phyloP scores from a whole-genome alignment of 64 coral and sea anemone species.

The Acropora tenuis region DNA sequence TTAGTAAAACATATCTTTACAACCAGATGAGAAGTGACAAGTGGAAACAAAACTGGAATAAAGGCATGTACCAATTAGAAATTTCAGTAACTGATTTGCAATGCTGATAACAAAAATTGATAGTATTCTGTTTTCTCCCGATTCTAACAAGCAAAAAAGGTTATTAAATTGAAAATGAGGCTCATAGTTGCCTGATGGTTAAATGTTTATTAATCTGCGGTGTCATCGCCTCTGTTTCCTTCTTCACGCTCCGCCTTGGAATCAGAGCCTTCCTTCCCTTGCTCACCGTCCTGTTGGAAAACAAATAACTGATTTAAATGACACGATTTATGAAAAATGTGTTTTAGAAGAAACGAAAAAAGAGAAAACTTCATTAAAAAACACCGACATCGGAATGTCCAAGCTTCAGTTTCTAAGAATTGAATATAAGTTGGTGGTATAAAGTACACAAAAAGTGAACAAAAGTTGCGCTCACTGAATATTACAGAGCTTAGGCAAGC shows the following conservation, averaged over 20 bases:
- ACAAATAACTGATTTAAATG: neutral
- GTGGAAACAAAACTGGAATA: neutral
- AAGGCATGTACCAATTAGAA: slow-evolving; percentile 8
- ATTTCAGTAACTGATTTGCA: neutral
- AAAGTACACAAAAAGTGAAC: too few species aligned
- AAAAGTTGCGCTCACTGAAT: too few species aligned
- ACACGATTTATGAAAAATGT: too few species aligned
- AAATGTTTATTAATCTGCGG: slow-evolving; percentile 3
- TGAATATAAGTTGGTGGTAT: too few species aligned
- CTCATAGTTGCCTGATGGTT: slow-evolving; percentile 48
- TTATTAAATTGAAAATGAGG: slow-evolving; percentile 38
- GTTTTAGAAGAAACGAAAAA: too few species aligned
- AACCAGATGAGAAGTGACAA: slow-evolving; percentile 2
- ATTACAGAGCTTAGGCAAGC: too few species aligned
- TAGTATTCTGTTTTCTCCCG: neutral
- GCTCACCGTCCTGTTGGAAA: slow-evolving; percentile 32
- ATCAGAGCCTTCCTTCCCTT: slow-evolving; percentile 13
- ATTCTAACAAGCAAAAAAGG: slow-evolving; percentile 37
- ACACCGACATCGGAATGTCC: too few species aligned
- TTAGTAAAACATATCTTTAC: neutral
- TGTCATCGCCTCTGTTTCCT: slow-evolving; percentile 16
- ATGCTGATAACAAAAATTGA: slow-evolving; percentile 38
- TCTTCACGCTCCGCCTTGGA: slow-evolving; percentile 17
- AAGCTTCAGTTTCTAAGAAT: too few species aligned
- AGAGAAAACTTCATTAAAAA: too few species aligned